phyloP scores from a whole-genome alignment of 2,888 invertebrate species.

The Andrena flavipes region DNA sequence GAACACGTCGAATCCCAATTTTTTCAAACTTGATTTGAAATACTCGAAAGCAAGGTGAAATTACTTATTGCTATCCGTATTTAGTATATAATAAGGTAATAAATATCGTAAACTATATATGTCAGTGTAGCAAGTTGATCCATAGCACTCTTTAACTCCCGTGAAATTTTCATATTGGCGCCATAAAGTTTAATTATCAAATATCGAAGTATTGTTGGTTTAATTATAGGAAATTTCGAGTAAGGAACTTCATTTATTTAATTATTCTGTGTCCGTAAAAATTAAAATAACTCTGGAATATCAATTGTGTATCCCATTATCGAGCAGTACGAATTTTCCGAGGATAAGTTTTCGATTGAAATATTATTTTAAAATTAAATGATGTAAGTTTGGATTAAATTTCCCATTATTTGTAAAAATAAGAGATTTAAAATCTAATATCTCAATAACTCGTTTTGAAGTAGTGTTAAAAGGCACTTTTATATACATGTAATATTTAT shows the following conservation, averaged over 20 bases:
- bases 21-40: not conserved
- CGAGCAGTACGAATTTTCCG: not conserved
- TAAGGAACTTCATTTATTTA: not conserved
- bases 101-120: constrained; percentile 1
- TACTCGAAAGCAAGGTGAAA: not conserved
- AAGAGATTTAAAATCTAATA: not conserved
- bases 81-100: not conserved
- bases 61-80: not conserved
- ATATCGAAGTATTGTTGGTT: not conserved
- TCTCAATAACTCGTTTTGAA: not conserved
- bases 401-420: not conserved
- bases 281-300: not conserved
- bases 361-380: not conserved
- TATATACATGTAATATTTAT: not conserved
- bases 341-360: not conserved
- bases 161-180: not conserved
- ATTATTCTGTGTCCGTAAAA: not conserved
- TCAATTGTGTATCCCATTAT: no score
- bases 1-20: not conserved
- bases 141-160: not conserved
- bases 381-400: not conserved
- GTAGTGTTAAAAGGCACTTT: not conserved
- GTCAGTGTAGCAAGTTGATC: not conserved
- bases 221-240: constrained; percentile 1
- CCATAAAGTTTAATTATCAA: not conserved